These are phyloP conservation scores for Uloborus plumipes DNA, from an alignment of 2,888 invertebrate genomes.

Conservation along the genomic window DNA sequence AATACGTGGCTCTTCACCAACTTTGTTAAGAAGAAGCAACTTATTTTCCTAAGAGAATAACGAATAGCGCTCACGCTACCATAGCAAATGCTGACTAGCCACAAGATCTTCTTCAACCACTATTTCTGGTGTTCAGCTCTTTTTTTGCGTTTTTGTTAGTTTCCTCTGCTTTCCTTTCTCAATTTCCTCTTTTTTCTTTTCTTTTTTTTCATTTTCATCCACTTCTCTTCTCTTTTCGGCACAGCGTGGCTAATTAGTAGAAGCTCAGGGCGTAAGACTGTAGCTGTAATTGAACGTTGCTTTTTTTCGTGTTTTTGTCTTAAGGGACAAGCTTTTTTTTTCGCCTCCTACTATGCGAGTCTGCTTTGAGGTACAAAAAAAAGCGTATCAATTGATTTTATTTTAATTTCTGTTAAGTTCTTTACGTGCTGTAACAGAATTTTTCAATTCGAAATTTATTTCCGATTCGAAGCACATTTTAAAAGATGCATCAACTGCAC, in stretches of 20 bases:
- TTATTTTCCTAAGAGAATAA: no score
- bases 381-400: conserved; percentile 37
- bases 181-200: conserved; percentile 8
- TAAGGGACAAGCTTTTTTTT: conserved; percentile 17
- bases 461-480: conserved; percentile 40
- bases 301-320: conserved; percentile 35
- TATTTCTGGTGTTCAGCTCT: conserved; percentile 15
- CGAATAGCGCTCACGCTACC: neutral
- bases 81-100: conserved; percentile 19
- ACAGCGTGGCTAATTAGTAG: conserved; percentile 44
- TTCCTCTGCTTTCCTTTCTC: conserved; percentile 13
- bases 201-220: neutral
- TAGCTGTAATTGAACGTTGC: conserved; percentile 47
- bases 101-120: conserved; percentile 13
- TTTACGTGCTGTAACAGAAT: conserved; percentile 19
- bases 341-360: conserved; percentile 29
- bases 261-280: conserved; percentile 38
- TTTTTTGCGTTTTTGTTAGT: conserved; percentile 21
- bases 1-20: no score
- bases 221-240: conserved; percentile 9
- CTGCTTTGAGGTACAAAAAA: conserved; percentile 27
- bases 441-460: conserved; percentile 52
- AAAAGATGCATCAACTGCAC: conserved; percentile 10
- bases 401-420: conserved; percentile 46
- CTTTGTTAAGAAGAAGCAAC: no score